Base-by-base conservation (phyloP, 1,140 invertebrate genomes). In the Lycorma delicatula region DNA sequence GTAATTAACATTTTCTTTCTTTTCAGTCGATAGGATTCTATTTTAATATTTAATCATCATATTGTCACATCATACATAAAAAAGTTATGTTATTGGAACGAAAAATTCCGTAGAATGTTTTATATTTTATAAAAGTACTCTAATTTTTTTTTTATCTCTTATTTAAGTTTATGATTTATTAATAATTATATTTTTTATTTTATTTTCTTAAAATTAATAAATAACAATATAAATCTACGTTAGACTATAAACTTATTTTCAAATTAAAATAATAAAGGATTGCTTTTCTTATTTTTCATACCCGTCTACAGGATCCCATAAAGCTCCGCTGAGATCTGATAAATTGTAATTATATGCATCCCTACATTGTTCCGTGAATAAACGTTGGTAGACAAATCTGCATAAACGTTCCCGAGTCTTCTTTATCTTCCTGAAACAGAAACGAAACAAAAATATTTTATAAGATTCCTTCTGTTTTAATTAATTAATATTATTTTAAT, bases 381-480 rank as follows among this genome's bases (percentile, higher is more conserved):
- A 70, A 50, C 79, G 76, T 67, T 81, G 77, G 70, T 80, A 83
- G 58, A 83, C 74, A 52, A 75, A 79, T 56, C 81, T 79, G 70
- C 84, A 86, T 20, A 84, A 72, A 56, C 79, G 76, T 63, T 86
- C 81, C 11, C 76, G 76, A 66, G 83, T 79, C 65, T 76, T 80
- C 55, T 77, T 75, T 47, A 78, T 70, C 71, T 82, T 82, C 83
- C 84, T 86, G 71, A 12, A 72, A 73, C 52, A 59, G 25, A 64
- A 49, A 58, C 63, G 31, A 66, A n/a, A n/a, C n/a, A n/a, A n/a
- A n/a, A n/a, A n/a, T n/a, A n/a, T n/a, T n/a, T n/a, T n/a, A n/a
- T n/a, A n/a, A n/a, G n/a, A n/a, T n/a, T n/a, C n/a, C n/a, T n/a
- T n/a, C n/a, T n/a, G n/a, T n/a, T n/a, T n/a, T n/a, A n/a, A n/a